Percentiles rank a stretch among this genome's conserved stretches.
Conservation (phyloP, 2,113 vertebrate species). For the Phylloscopus trochilus region DNA sequence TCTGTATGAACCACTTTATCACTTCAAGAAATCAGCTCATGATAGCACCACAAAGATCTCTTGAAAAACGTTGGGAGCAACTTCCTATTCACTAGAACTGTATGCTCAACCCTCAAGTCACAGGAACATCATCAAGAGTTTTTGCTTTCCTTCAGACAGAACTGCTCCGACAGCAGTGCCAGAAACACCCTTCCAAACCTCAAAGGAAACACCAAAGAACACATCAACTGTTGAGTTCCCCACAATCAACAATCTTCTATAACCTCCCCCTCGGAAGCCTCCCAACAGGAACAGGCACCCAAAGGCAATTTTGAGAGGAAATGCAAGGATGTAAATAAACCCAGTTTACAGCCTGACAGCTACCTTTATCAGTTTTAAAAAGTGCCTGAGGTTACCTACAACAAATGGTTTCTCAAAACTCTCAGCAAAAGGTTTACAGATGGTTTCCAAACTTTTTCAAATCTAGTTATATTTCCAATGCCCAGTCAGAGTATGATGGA, state of each 20-base stretch:
- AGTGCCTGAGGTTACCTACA: not conserved
- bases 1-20: not conserved
- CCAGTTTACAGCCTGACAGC: not conserved
- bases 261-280: not conserved
- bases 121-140: not conserved
- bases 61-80: not conserved
- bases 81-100: not conserved
- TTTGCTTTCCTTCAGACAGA: not conserved
- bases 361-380: not conserved
- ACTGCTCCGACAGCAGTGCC: not conserved
- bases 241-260: not conserved
- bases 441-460: not conserved
- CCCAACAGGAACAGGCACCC: not conserved
- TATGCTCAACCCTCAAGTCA: not conserved
- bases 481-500: not conserved
- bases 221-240: not conserved
- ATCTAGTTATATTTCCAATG: not conserved
- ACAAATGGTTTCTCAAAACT: not conserved
- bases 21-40: not conserved
- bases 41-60: not conserved
- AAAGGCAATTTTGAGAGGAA: not conserved
- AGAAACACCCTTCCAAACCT: not conserved
- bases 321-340: not conserved
- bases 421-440: not conserved
- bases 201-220: not conserved